phyloP scores from a whole-genome alignment of 1,140 invertebrate species.

The Teleogryllus occipitalis region DNA sequence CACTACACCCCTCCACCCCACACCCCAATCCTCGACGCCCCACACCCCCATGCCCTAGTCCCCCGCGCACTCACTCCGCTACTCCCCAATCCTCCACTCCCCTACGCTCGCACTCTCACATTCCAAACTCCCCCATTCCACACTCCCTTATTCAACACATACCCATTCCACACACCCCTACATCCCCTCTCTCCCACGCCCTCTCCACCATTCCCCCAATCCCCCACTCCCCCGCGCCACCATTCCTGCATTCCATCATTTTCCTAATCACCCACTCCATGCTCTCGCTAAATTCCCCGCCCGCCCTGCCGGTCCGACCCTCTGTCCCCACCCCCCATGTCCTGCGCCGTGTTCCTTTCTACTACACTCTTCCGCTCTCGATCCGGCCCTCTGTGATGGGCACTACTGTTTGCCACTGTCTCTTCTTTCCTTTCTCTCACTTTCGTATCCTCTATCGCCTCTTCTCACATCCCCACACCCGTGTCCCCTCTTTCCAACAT shows the following conservation, averaged over 20 bases:
- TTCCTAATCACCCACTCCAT: neutral
- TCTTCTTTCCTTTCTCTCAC: too few species aligned
- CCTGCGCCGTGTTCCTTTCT: too few species aligned
- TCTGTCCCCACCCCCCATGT: too few species aligned
- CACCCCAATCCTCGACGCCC: neutral
- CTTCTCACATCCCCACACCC: too few species aligned
- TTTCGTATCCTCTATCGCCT: too few species aligned
- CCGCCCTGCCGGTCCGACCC: too few species aligned
- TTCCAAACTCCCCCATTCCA: slow-evolving; percentile 13
- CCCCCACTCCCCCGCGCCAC: neutral
- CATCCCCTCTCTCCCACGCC: neutral
- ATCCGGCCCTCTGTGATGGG: too few species aligned
- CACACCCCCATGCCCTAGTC: slow-evolving; percentile 11
- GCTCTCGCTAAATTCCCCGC: too few species aligned
- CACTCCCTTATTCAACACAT: too few species aligned
- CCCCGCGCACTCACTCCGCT: neutral
- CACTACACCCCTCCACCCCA: slow-evolving; percentile 11
- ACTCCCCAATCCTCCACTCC: slow-evolving; percentile 10
- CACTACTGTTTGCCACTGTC: too few species aligned
- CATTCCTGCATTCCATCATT: neutral
- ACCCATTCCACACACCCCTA: slow-evolving; percentile 12
- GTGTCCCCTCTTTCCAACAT: too few species aligned
- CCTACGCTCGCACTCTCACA: neutral
- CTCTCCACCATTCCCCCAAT: neutral
- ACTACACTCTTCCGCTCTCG: too few species aligned